Evolutionary conservation across 2,797 vertebrate genomes (phyloP).

Genomic region (Sebastiscus tertius): DNA sequence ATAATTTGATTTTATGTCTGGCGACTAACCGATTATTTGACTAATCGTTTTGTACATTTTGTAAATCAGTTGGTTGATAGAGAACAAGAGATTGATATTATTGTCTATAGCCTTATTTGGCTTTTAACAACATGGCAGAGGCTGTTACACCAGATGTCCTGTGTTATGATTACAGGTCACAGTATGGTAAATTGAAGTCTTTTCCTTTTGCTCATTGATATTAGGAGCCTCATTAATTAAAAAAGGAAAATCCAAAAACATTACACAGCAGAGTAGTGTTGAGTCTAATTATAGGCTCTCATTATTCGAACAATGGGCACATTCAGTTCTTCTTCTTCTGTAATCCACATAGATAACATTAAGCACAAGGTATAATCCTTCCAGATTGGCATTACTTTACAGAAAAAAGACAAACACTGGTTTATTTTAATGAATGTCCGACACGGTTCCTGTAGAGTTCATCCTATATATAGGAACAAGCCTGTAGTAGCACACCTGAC

Average conservation of each 20-base stretch:
- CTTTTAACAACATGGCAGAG: background rate
- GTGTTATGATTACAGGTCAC: background rate
- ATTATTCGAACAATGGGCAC: slow-evolving; percentile 31
- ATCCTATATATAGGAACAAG: background rate
- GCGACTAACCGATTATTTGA: background rate
- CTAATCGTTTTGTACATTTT: background rate
- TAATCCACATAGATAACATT: slow-evolving; percentile 62
- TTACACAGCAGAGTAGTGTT: slow-evolving; percentile 30
- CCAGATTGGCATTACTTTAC: slow-evolving; percentile 45
- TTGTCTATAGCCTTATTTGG: background rate
- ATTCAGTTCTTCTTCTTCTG: slow-evolving; percentile 41
- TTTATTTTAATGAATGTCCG: slow-evolving; percentile 22
- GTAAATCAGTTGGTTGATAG: background rate
- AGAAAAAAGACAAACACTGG: slow-evolving; percentile 35
- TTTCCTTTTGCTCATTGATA: background rate
- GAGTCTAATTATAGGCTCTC: slow-evolving; percentile 51
- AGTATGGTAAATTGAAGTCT: background rate
- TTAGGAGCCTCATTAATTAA: slow-evolving; percentile 11
- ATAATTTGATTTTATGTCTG: background rate
- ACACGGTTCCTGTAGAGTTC: background rate
- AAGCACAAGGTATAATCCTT: slow-evolving; percentile 43
- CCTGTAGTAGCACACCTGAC: slow-evolving; percentile 29
- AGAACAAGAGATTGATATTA: background rate
- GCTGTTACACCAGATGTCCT: background rate
- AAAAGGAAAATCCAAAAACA: slow-evolving; percentile 1